A percentile compares a stretch with the other conserved stretches of the same genome.
phyloP scores from a whole-genome alignment of 1,140 invertebrate genomes.

The Nylanderia fulva region DNA sequence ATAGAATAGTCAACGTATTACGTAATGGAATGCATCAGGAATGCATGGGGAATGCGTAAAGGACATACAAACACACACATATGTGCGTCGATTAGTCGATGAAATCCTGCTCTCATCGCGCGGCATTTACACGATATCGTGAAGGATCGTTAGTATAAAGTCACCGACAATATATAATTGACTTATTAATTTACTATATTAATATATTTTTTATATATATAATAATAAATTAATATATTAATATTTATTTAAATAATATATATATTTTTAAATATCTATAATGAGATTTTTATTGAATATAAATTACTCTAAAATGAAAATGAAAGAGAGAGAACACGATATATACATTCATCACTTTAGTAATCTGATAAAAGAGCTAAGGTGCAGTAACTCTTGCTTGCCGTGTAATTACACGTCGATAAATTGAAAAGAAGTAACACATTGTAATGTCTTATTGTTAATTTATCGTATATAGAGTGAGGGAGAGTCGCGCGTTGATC shows the following conservation, averaged over 20 bases:
- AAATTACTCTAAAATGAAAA: not conserved
- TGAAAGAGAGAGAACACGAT: not conserved
- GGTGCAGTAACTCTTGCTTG: not conserved
- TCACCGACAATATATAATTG: not conserved
- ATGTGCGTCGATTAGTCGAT: slow-evolving; percentile 18
- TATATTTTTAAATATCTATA: too few species aligned
- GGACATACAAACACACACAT: not conserved
- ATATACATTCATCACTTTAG: not conserved
- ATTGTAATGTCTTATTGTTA: slow-evolving; percentile 25
- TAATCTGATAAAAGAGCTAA: not conserved
- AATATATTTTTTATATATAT: too few species aligned
- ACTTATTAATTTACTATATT: not conserved
- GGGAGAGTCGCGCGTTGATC: not conserved
- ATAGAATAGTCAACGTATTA: slow-evolving; percentile 9
- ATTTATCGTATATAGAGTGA: slow-evolving; percentile 31
- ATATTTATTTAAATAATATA: too few species aligned
- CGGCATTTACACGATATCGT: not conserved
- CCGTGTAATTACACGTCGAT: not conserved
- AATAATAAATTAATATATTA: too few species aligned
- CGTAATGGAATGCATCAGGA: slow-evolving; percentile 26
- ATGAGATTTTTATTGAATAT: not conserved
- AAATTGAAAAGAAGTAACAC: not conserved
- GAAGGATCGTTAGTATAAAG: not conserved
- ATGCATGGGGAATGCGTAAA: not conserved
- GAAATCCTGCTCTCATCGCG: not conserved